A percentile compares a stretch with the other conserved stretches of the same genome.
phyloP scores from a whole-genome alignment of 2,888 invertebrate species.

The Stenichneumon culpator region DNA sequence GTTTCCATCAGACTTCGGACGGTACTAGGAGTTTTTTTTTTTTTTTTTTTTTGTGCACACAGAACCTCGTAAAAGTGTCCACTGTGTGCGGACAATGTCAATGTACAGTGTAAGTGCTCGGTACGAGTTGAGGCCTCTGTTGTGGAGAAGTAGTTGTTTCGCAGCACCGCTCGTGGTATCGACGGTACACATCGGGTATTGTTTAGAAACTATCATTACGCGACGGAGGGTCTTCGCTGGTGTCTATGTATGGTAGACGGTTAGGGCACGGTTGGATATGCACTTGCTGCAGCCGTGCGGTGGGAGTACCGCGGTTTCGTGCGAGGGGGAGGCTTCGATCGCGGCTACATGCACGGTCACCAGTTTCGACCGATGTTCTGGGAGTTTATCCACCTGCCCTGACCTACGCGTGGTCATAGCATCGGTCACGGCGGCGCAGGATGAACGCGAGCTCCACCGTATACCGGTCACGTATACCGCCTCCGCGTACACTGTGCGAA shows the following conservation, averaged over 20 bases:
- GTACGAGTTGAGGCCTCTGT: not conserved
- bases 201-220: slow-evolving; percentile 62
- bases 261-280: slow-evolving; percentile 20
- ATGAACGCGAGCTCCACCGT: slow-evolving; percentile 24
- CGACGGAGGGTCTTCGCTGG: slow-evolving; percentile 38
- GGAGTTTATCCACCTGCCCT: slow-evolving; percentile 77
- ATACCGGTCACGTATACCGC: not conserved
- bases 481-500: slow-evolving; percentile 56
- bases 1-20: not conserved
- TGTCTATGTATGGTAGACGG: slow-evolving; percentile 6
- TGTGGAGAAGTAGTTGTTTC: slow-evolving; percentile 13
- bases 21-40: not conserved
- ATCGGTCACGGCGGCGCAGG: slow-evolving; percentile 59
- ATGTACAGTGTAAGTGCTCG: not conserved
- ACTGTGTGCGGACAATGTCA: not conserved
- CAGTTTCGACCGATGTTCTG: slow-evolving; percentile 61
- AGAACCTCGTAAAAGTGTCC: slow-evolving; percentile 15
- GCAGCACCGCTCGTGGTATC: slow-evolving; percentile 1
- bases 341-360: not conserved
- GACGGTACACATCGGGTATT: slow-evolving; percentile 28
- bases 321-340: slow-evolving; percentile 58
- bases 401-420: slow-evolving; percentile 66
- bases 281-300: not conserved
- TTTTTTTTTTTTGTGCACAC: not conserved
- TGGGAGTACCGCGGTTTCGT: slow-evolving; percentile 40